A percentile compares a stretch with the other conserved stretches of the same genome.
Evolutionary conservation across 2,113 vertebrate genomes (phyloP).

Genomic region (Panthera leo): DNA sequence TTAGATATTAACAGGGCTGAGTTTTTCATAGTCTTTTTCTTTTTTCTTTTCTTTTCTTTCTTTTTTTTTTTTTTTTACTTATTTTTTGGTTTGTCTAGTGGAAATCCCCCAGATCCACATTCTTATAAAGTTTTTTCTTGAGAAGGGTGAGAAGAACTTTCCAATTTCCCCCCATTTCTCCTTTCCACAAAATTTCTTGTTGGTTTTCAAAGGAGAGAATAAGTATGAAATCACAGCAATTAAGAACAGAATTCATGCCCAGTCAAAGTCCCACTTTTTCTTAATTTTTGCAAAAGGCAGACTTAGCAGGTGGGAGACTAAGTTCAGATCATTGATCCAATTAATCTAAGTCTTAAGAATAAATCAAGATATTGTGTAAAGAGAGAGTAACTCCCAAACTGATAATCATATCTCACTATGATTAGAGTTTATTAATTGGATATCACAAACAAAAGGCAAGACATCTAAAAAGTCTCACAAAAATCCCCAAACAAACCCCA

Average conservation of each 20-base stretch:
- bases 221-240: neutral
- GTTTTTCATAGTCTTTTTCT: neutral
- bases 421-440: constrained; percentile 3
- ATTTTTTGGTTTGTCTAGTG: neutral
- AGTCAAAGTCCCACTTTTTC: neutral
- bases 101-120: neutral
- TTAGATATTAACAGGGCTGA: neutral
- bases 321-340: neutral
- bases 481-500: neutral
- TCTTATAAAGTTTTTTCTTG: neutral
- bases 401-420: neutral
- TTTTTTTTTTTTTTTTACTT: neutral
- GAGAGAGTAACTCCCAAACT: neutral
- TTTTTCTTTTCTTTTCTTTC: neutral
- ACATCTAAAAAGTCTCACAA: neutral
- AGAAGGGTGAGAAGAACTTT: neutral
- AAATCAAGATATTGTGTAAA: neutral
- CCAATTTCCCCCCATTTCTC: neutral
- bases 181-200: neutral
- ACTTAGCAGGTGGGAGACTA: neutral
- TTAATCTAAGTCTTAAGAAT: neutral
- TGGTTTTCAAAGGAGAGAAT: neutral
- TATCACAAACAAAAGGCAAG: neutral
- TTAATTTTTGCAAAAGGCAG: neutral
- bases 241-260: neutral